Evolutionary conservation across 2,113 vertebrate genomes (phyloP).

Genomic region (Verasper variegatus): DNA sequence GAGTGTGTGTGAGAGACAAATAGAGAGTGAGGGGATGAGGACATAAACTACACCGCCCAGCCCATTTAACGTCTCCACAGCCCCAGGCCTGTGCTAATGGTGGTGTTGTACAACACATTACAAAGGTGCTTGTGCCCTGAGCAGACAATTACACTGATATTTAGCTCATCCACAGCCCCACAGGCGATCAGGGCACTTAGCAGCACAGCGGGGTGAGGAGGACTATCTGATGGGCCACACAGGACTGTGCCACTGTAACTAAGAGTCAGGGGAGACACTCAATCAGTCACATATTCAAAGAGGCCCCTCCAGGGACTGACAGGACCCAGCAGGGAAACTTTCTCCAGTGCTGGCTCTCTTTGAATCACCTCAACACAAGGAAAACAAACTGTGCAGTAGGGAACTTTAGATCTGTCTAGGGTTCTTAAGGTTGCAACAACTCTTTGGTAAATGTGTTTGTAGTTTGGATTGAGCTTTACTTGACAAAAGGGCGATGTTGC

Average conservation of each 20-base stretch:
- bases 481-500: too few species aligned
- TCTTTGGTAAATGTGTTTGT: too few species aligned
- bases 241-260: constrained; percentile 73
- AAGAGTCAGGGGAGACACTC: constrained; percentile 37
- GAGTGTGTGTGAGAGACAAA: constrained; percentile 27
- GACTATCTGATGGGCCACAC: constrained; percentile 81
- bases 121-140: constrained; percentile 78
- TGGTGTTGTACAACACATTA: constrained; percentile 91
- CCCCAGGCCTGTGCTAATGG: constrained; percentile 90
- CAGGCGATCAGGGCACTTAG: constrained; percentile 81
- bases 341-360: constrained; percentile 27
- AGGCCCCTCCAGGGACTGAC: constrained; percentile 5
- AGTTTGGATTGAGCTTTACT: too few species aligned
- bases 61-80: constrained; percentile 82
- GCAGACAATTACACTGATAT: constrained; percentile 90
- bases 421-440: too few species aligned
- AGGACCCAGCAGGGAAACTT: neutral
- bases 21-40: constrained; percentile 52
- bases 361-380: neutral
- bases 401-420: too few species aligned
- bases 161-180: constrained; percentile 90
- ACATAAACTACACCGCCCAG: constrained; percentile 78
- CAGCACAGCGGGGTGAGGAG: constrained; percentile 72
- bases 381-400: too few species aligned
- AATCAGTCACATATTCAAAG: neutral